Percentiles rank a stretch among this genome's conserved stretches.
Evolutionary conservation across 2,113 vertebrate genomes (phyloP).

Genomic region (Pampusana beccarii): DNA sequence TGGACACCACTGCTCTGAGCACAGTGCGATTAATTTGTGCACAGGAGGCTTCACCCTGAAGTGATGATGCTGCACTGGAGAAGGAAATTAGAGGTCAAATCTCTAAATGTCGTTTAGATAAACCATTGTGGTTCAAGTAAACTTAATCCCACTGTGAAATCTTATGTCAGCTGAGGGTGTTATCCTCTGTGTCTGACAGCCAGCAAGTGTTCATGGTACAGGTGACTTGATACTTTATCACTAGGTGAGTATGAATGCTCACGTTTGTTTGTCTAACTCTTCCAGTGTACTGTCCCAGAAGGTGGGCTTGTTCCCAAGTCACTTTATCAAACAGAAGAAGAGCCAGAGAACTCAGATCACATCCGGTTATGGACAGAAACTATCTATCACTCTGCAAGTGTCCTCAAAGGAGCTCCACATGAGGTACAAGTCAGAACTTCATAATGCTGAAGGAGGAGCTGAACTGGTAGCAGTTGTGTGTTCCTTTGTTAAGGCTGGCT

Average conservation of each 20-base stretch:
- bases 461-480: not conserved
- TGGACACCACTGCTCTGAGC: not conserved
- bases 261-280: not conserved
- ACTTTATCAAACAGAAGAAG: slow-evolving; percentile 79
- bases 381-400: slow-evolving; percentile 80
- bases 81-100: not conserved
- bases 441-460: not conserved
- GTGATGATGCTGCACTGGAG: not conserved
- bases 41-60: not conserved
- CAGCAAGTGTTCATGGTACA: not conserved
- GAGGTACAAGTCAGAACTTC: slow-evolving; percentile 70
- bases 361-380: slow-evolving; percentile 84
- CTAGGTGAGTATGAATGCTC: not conserved
- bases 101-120: not conserved
- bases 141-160: not conserved
- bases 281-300: slow-evolving; percentile 83
- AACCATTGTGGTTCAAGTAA: not conserved
- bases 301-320: slow-evolving; percentile 85
- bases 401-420: slow-evolving; percentile 79
- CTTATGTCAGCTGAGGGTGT: not conserved
- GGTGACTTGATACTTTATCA: not conserved
- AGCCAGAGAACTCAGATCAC: slow-evolving; percentile 74
- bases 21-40: no score
- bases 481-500: not conserved
- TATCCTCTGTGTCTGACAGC: not conserved